Base-by-base conservation (phyloP, 2,888 invertebrate genomes). In the Cerastis rubricosa region DNA sequence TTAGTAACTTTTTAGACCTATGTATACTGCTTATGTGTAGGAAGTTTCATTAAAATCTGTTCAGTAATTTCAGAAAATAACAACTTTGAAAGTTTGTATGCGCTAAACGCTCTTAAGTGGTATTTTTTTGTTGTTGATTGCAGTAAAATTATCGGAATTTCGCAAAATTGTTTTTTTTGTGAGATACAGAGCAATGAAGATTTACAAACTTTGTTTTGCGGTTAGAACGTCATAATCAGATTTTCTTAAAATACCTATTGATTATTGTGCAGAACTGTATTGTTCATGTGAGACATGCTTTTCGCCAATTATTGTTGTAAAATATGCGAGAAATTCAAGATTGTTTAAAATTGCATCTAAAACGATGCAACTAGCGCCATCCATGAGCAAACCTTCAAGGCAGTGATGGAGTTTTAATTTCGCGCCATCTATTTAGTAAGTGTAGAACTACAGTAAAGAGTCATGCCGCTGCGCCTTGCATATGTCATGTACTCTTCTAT, bases 381-480 rank as follows among this genome's bases (percentile, higher is more conserved):
- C 83, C 83, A 64, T 19, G 0, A 12, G 3, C 11, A 8, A 12
- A 59, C 2, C 1, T 5, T 1, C 1, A 19, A 72, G 5, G 43
- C 4, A 22, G 6, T 17, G 14, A 25, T 8, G 0, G 12, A 17
- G 17, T n/a, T 22, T 43, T 17, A 0, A 3, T 2, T n/a, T 17
- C 3, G 66, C 81, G 71, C n/a, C 67, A 78, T 77, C 71, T 79
- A 64, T 6, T 0, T 5, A 2, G 4, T 12, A 14, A 54, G 2
- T 4, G 2, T 0, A 0, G 4, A 86, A 85, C 80, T 70, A 77
- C 65, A 6, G 0, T 12, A n/a, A 54, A 54, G 17, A 17, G 5
- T 7, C 11, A 88, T 91, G 91, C 89, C 91, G 90, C 86, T 90
- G 83, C 78, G 90, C 91, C 89, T 85, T 90, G 82, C 35, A 1